Conservation (phyloP, 2,888 invertebrate species). For the Tenthredo notha region DNA sequence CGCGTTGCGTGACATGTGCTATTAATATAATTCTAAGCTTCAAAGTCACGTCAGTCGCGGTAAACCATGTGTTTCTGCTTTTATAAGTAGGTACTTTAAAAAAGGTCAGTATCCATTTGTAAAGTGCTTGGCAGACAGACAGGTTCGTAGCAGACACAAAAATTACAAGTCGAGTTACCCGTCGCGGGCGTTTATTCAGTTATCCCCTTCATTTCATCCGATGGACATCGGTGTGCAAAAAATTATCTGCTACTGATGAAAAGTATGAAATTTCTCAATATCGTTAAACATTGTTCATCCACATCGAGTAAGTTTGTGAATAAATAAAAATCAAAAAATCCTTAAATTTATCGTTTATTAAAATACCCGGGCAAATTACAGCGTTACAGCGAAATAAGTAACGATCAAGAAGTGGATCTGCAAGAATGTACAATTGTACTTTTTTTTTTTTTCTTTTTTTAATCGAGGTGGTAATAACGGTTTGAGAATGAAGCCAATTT, state of each 20-base stretch:
- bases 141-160: background rate
- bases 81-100: background rate
- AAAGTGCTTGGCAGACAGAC: conserved; percentile 52
- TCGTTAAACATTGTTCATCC: background rate
- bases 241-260: background rate
- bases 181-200: background rate
- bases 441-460: background rate
- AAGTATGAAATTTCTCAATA: background rate
- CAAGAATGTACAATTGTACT: too few relatives aligned
- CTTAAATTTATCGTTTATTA: background rate
- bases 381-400: background rate
- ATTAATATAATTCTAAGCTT: too few relatives aligned
- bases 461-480: background rate
- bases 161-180: background rate
- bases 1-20: too few relatives aligned
- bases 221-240: conserved; percentile 59
- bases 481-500: background rate
- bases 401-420: too few relatives aligned
- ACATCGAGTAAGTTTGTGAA: background rate
- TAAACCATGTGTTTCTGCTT: background rate
- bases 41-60: background rate
- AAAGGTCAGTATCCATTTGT: background rate
- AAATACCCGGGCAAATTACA: background rate
- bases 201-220: conserved; percentile 78
- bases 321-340: too few relatives aligned